Conservation (phyloP, 2,113 vertebrate genomes). For the Sula dactylatra region DNA sequence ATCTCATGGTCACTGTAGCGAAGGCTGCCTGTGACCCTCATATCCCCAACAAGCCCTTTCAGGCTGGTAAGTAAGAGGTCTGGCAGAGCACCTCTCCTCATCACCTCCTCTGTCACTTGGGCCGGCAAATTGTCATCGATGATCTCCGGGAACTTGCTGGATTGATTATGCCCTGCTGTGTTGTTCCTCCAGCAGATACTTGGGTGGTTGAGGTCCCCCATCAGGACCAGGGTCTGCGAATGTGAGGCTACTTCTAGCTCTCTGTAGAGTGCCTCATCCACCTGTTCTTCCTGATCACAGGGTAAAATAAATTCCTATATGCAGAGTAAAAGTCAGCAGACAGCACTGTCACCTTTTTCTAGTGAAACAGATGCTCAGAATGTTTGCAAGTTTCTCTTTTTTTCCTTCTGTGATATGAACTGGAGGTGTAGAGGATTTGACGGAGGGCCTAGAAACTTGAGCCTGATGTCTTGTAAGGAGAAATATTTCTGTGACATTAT, state of each 20-base stretch:
- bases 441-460: neutral
- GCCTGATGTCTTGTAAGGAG: neutral
- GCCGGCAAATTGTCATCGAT: rapidly evolving
- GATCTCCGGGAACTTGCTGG: neutral
- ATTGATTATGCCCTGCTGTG: neutral
- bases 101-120: neutral
- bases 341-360: neutral
- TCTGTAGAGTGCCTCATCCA: neutral
- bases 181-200: neutral
- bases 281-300: neutral
- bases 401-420: neutral
- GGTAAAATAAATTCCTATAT: neutral
- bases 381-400: neutral
- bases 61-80: neutral
- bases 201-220: neutral
- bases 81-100: neutral
- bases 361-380: neutral
- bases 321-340: neutral
- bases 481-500: neutral
- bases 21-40: neutral
- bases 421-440: neutral
- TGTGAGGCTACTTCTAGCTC: neutral
- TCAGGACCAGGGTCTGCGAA: neutral
- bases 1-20: neutral
- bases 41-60: neutral